phyloP scores from a whole-genome alignment of 2,113 vertebrate species.

The Notarius lentiginosus region DNA sequence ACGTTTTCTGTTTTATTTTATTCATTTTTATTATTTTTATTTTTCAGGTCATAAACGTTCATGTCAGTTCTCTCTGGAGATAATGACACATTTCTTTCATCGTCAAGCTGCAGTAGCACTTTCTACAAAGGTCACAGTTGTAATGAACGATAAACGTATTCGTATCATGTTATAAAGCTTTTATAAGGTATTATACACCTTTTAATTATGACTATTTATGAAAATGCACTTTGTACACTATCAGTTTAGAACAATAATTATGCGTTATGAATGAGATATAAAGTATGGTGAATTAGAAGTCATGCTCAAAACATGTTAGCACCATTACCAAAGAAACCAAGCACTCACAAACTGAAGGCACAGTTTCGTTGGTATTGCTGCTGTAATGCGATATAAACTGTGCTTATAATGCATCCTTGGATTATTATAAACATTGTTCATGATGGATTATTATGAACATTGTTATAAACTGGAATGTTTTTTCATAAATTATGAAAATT shows the following conservation, averaged over 20 bases:
- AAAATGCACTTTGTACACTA: not conserved
- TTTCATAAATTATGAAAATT: not conserved
- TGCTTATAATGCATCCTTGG: not conserved
- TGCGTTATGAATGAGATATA: not conserved
- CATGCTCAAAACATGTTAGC: not conserved
- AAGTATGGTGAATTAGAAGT: not conserved
- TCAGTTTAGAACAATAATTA: not conserved
- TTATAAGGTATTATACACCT: not conserved
- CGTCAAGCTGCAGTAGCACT: too few relatives aligned
- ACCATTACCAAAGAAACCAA: not conserved
- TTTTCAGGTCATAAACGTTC: not conserved
- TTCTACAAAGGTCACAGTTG: not conserved
- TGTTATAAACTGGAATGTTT: not conserved
- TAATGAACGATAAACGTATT: not conserved
- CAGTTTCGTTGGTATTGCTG: not conserved
- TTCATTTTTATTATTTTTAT: not conserved
- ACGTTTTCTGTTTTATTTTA: not conserved
- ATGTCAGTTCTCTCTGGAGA: not conserved
- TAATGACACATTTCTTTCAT: not conserved
- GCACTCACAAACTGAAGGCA: not conserved
- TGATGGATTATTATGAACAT: not conserved
- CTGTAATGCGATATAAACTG: not conserved
- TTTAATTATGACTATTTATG: not conserved
- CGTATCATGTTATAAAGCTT: not conserved
- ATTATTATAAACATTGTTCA: not conserved